Evolutionary conservation across 2,888 invertebrate genomes (phyloP), one percentile per base, ranked within the genome.

Genomic region (Plagodis pulveraria): DNA sequence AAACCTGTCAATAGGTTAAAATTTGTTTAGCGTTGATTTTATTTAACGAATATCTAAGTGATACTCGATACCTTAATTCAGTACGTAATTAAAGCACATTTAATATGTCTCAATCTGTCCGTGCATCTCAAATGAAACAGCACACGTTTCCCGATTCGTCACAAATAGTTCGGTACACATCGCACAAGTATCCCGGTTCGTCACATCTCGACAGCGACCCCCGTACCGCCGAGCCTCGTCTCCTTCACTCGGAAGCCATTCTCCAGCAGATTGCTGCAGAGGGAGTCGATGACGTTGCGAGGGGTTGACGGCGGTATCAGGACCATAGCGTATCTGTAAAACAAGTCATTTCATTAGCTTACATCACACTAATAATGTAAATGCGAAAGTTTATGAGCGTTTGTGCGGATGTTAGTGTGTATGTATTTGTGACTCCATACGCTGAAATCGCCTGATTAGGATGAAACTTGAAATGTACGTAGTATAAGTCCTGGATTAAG

Each of bases 171-270:
- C 22, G 22, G 22, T 22, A 22, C 22, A 22, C 22, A 22, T 22
- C 22, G 22, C 22, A 22, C 22, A 22, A 22, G 22, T 22, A 22
- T 22, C 22, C 6, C 5, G 40, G 40, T 40, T 12, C 50, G 83
- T 87, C 84, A 86, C 83, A 89, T 84, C 74, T 93, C 87, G 35
- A 94, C 83, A 56, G 84, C 76, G 38, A 95, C 94, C 0, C 96
- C 96, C 0, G 83, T 70, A 0, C 94, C 94, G 0, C 95, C 96
- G 33, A 96, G 83, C 10, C 87, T 81, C 0, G 95, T 94, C 69
- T 94, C 89, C 58, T 86, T 92, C 9, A 94, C 94, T 10, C 86
- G 73, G 82, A 93, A 95, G 1, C 94, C 94, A 52, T 86, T 83
- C 38, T 84, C 82, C 2, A 86, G 78, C 41, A 95, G 84, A 38